Base-by-base conservation (phyloP, 2,113 vertebrate genomes). In the Gambusia affinis region DNA sequence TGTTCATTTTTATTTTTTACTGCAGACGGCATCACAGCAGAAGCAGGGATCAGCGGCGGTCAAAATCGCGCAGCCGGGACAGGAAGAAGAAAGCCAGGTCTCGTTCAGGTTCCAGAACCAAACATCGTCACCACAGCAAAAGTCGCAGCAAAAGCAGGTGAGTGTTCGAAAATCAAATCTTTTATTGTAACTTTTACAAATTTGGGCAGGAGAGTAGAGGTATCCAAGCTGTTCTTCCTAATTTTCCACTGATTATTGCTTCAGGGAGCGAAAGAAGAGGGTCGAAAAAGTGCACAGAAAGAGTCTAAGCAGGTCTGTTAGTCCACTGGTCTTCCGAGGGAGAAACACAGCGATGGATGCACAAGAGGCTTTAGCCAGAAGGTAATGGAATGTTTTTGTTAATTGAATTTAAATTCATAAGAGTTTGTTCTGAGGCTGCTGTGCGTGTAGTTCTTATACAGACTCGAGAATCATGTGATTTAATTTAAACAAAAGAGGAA, bases 271-370 rank as follows among this genome's bases (percentile, higher is more conserved):
- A 74, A 99, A 98, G 92, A 98, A 98, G 83, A 96, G 94, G 83
- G 89, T 76, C 72, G 98, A 99, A 64, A 99, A 98, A 89, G 95
- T 95, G 10, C 95, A 94, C 80, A 95, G 93, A 87, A 96, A 95
- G 91, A 98, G 96, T 88, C 95, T 93, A 65, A 99, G 97, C 84
- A 89, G 93, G 24, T 96, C 97, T 57, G 93, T 94, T 0, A 97
- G 95, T 89, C 96, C 97, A 0, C 95, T 95, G 22, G 92, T 94
- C 8, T 99, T 99, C 88, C 94, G 98, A 35, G 98, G 97, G 29
- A 93, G 98, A 81, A 98, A 99, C 85, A 96, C 97, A 79, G 98
- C 98, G 24, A 99, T 99, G 98, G 98, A 99, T 88, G 98, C 98
- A 31, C 98, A 99, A 83, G 98, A 99, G 80, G 97, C 98, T 8